Evolutionary conservation across 30 jellyfish, hydroid and myxozoan genomes (phyloP).

Genomic region (Cassiopea andromeda): DNA sequence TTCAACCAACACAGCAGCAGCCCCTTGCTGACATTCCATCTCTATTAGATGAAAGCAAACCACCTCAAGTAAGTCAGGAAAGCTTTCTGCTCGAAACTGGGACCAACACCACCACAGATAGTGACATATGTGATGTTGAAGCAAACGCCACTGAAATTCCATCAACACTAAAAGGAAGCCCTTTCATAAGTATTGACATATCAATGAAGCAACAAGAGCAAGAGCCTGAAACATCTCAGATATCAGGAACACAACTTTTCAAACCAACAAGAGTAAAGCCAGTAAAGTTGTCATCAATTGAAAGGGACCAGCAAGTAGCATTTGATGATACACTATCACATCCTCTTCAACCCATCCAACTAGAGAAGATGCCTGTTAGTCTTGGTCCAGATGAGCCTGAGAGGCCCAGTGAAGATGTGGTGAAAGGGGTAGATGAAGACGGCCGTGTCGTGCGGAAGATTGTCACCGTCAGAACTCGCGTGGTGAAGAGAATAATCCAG

Average conservation of each 20-base stretch:
- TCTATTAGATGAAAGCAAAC: background rate
- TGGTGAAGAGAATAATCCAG: conserved; percentile 73
- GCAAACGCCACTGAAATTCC: background rate
- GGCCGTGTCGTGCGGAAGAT: conserved; percentile 69
- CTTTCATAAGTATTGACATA: conserved; percentile 25
- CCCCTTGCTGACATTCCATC: background rate
- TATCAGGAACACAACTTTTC: background rate
- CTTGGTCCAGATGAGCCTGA: background rate
- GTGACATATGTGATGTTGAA: background rate
- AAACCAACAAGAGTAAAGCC: conserved; percentile 25
- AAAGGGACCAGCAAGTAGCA: conserved; percentile 19
- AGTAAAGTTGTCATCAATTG: conserved; percentile 31
- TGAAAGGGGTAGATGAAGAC: conserved; percentile 7
- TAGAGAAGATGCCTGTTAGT: too few relatives aligned
- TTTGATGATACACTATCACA: too few relatives aligned
- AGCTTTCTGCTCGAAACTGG: background rate
- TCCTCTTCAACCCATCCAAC: background rate
- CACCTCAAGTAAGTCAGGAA: background rate
- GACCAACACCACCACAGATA: background rate
- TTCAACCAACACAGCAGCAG: conserved; percentile 4
- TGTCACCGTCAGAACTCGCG: conserved; percentile 68
- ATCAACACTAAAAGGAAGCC: conserved; percentile 13
- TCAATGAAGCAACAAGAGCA: background rate
- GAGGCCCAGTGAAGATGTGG: background rate
- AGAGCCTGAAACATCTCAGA: background rate